Conservation (phyloP, 2,797 vertebrate genomes). For the Danio jaintianensis region DNA sequence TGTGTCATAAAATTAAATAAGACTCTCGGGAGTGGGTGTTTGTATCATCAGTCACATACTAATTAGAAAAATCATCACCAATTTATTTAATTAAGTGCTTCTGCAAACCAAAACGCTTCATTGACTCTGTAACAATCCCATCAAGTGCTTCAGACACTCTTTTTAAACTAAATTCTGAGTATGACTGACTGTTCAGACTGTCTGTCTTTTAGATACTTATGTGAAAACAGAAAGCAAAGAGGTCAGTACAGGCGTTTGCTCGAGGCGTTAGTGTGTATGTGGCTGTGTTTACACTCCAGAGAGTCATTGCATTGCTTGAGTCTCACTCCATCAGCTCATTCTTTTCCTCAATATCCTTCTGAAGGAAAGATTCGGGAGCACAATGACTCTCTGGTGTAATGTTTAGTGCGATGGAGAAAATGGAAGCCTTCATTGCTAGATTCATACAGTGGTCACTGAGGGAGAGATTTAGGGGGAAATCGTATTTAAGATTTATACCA, state of each 20-base stretch:
- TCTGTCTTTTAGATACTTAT: not conserved
- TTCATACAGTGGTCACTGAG: conserved; percentile 78
- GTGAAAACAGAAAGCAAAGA: conserved; percentile 8
- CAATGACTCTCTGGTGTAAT: conserved; percentile 77
- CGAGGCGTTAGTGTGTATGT: conserved; percentile 14
- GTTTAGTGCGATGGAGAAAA: conserved; percentile 81
- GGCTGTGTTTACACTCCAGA: conserved; percentile 38
- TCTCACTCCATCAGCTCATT: conserved; percentile 32
- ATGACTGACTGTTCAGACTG: not conserved
- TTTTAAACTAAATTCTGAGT: not conserved
- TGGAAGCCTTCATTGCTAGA: conserved; percentile 86
- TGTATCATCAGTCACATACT: not conserved
- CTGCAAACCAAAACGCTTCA: not conserved
- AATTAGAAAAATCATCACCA: not conserved
- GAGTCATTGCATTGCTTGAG: conserved; percentile 51
- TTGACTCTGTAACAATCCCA: not conserved
- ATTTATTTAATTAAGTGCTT: not conserved
- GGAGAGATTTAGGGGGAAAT: conserved; percentile 79
- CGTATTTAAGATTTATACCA: conserved; percentile 72
- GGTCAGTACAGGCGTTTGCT: conserved; percentile 19
- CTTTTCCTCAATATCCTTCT: conserved; percentile 55
- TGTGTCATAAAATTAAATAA: no score
- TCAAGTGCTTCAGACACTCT: not conserved
- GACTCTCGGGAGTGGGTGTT: not conserved
- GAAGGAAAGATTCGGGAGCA: conserved; percentile 59